phyloP scores from a whole-genome alignment of 2,113 vertebrate genomes.

The Petaurus breviceps region DNA sequence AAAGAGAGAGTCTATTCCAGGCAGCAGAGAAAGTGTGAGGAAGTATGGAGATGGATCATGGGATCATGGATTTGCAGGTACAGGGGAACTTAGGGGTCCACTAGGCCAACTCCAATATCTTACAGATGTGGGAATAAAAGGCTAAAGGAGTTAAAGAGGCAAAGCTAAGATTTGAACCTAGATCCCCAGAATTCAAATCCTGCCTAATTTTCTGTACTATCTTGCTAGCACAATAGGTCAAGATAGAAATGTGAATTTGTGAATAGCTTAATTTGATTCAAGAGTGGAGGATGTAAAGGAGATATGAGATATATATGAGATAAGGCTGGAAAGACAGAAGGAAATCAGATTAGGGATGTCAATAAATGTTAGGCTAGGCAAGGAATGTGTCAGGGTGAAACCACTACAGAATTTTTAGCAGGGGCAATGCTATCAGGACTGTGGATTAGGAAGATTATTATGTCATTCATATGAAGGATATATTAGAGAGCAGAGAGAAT shows the following conservation, averaged over 20 bases:
- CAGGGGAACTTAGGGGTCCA: neutral
- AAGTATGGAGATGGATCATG: neutral
- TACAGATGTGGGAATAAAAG: neutral
- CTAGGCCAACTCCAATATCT: neutral
- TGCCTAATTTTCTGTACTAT: neutral
- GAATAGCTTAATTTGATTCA: neutral
- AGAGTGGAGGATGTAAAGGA: neutral
- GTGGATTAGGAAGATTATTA: neutral
- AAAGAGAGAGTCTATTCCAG: neutral
- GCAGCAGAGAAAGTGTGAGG: neutral
- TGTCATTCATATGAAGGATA: neutral
- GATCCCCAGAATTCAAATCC: neutral
- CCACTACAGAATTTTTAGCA: neutral
- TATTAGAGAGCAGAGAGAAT: neutral
- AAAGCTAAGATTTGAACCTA: neutral
- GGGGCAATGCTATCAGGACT: neutral
- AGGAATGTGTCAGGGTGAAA: neutral
- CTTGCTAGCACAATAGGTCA: neutral
- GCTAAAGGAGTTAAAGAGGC: neutral
- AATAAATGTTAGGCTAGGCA: neutral
- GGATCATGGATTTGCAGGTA: neutral
- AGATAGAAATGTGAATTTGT: neutral
- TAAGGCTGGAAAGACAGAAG: neutral
- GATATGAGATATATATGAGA: neutral
- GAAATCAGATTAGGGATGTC: neutral